These are phyloP conservation scores for Drosophila insularis DNA, from an alignment of 1,140 invertebrate genomes.

Conservation along the genomic window DNA sequence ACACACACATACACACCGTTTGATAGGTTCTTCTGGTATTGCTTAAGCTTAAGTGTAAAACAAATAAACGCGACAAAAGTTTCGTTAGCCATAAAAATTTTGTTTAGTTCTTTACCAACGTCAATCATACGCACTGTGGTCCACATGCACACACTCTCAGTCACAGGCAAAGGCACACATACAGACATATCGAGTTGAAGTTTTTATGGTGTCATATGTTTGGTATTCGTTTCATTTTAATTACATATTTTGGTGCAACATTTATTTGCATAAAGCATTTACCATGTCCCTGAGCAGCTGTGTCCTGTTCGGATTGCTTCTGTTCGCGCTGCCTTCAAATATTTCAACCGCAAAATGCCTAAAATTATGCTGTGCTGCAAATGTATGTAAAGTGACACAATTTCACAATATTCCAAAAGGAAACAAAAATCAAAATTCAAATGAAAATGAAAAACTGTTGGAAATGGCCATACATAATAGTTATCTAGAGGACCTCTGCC, in stretches of 20 bases:
- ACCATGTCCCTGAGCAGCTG: conserved; percentile 45
- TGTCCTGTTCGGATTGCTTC: conserved; percentile 4
- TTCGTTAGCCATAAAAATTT: conserved; percentile 36
- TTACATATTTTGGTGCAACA: conserved; percentile 45
- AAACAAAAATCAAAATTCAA: conserved; percentile 43
- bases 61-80: conserved; percentile 54
- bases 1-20: conserved; percentile 33
- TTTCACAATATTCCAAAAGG: neutral
- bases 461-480: conserved; percentile 49
- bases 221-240: conserved; percentile 36
- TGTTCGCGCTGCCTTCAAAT: conserved; percentile 19
- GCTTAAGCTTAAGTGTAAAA: conserved; percentile 53
- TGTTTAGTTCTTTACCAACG: conserved; percentile 14
- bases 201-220: conserved; percentile 4
- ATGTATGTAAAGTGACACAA: conserved; percentile 36
- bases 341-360: conserved; percentile 40
- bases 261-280: conserved; percentile 65
- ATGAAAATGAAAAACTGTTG: conserved; percentile 51
- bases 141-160: neutral
- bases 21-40: conserved; percentile 27
- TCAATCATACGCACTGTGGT: conserved; percentile 52
- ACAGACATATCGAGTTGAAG: conserved; percentile 8
- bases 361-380: conserved; percentile 48
- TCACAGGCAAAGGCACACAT: neutral
- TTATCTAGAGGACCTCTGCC: neutral